Percentiles rank a stretch among this genome's conserved stretches.
Evolutionary conservation across 2,113 vertebrate species (phyloP).

Genomic region (Suncus etruscus): DNA sequence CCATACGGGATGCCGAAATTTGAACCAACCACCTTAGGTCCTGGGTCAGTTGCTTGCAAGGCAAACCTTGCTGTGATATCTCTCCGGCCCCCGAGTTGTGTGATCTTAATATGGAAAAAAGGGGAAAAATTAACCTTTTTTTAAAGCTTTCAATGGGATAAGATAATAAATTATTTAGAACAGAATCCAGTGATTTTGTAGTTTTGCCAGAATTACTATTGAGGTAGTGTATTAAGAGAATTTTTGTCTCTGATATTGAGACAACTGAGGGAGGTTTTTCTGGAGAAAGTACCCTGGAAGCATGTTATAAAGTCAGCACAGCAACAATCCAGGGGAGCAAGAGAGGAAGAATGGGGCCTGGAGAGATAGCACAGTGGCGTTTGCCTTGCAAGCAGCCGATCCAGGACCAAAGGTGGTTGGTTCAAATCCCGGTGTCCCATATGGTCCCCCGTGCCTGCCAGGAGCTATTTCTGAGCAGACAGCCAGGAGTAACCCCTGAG

Average conservation of each 20-base stretch:
- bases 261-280: not conserved
- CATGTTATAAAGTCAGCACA: not conserved
- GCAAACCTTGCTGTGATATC: too few relatives aligned
- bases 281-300: not conserved
- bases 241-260: not conserved
- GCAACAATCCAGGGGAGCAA: not conserved
- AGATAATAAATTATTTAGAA: not conserved
- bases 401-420: too few relatives aligned
- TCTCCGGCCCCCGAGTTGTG: not conserved
- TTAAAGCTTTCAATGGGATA: not conserved
- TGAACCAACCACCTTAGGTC: too few relatives aligned
- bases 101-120: not conserved
- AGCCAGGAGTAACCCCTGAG: too few relatives aligned
- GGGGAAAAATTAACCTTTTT: not conserved
- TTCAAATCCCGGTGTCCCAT: too few relatives aligned
- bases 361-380: too few relatives aligned
- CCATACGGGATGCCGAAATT: too few relatives aligned
- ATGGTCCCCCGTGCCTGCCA: too few relatives aligned
- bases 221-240: not conserved
- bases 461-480: too few relatives aligned
- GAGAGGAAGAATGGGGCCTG: too few relatives aligned
- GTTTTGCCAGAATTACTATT: not conserved
- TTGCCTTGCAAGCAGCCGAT: too few relatives aligned
- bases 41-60: not conserved
- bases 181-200: not conserved